Evolutionary conservation across 2,113 vertebrate genomes (phyloP).

Genomic region (Leiothrix lutea): DNA sequence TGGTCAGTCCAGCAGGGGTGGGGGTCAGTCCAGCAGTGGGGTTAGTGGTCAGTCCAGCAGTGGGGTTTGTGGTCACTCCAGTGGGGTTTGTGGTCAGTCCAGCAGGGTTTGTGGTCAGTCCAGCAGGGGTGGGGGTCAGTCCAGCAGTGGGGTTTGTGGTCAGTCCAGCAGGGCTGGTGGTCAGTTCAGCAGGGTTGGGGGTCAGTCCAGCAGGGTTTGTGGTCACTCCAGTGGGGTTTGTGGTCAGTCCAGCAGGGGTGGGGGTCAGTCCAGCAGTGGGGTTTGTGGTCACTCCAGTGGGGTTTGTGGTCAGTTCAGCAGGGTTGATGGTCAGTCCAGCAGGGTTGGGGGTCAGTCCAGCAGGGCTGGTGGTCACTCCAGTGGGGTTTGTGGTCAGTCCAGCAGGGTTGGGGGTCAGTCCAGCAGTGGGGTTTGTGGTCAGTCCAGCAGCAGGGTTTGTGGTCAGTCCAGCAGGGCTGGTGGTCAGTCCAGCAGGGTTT

Average conservation of each 20-base stretch:
- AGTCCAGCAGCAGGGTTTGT: not conserved
- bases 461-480: not conserved
- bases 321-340: not conserved
- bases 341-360: not conserved
- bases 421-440: too few species aligned
- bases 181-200: not conserved
- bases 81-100: not conserved
- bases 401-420: not conserved
- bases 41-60: not conserved
- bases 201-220: rapidly evolving
- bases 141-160: not conserved
- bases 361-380: not conserved
- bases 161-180: not conserved
- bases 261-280: not conserved
- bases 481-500: not conserved
- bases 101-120: too few species aligned
- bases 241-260: not conserved
- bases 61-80: not conserved
- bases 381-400: not conserved
- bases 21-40: not conserved
- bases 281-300: too few species aligned
- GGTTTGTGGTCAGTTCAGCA: too few species aligned
- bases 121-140: too few species aligned
- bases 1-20: not conserved
- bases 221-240: not conserved